These are phyloP conservation scores for Anastrepha obliqua DNA, from an alignment of 1,140 invertebrate genomes.

Conservation along the genomic window DNA sequence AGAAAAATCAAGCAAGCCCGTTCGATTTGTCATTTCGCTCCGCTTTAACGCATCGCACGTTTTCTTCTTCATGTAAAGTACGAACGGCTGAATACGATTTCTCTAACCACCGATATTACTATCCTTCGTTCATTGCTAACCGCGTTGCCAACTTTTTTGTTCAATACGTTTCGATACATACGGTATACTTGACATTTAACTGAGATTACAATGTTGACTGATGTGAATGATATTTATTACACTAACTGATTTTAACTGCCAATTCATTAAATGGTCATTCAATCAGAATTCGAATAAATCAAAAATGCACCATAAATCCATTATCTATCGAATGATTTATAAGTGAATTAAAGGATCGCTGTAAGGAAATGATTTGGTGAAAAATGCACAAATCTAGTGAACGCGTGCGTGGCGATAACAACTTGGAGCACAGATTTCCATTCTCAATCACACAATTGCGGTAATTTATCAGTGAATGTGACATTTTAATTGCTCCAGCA, in stretches of 20 bases:
- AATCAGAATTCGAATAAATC: neutral
- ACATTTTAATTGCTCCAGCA: conserved; percentile 5
- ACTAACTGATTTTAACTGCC: neutral
- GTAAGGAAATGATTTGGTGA: too few relatives aligned
- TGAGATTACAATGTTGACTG: neutral
- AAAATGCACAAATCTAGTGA: neutral
- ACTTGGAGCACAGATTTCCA: neutral
- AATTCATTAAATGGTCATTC: neutral
- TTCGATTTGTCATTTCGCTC: too few relatives aligned
- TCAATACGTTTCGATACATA: too few relatives aligned
- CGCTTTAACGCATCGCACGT: too few relatives aligned
- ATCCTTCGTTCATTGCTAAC: too few relatives aligned
- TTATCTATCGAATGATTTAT: conserved; percentile 23
- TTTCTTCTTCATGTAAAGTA: too few relatives aligned
- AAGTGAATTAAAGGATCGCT: neutral
- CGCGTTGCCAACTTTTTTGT: too few relatives aligned
- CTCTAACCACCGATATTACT: too few relatives aligned
- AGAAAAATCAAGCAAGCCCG: too few relatives aligned
- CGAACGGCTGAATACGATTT: too few relatives aligned
- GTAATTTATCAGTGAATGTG: conserved; percentile 27
- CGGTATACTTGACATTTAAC: neutral
- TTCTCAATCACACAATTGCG: neutral
- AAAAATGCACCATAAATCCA: neutral
- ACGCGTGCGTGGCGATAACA: neutral
- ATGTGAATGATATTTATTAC: neutral